Conservation (phyloP, 2,797 vertebrate genomes). For the Neopelma chrysocephalum region DNA sequence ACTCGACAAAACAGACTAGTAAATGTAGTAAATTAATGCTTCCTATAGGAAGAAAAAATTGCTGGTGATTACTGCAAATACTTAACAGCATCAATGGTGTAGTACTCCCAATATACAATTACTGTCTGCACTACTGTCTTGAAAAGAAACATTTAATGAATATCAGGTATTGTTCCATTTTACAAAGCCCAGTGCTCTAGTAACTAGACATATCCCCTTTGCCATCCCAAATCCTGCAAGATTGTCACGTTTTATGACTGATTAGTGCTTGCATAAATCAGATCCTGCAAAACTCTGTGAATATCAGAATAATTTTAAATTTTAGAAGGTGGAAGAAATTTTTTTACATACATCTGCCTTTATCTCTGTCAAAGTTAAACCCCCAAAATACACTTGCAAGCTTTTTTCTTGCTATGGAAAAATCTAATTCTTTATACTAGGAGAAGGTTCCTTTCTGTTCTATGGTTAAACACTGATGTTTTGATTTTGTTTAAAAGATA, state of each 20-base stretch:
- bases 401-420: not conserved
- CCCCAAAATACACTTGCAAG: not conserved
- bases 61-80: not conserved
- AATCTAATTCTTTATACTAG: not conserved
- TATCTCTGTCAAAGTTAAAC: not conserved
- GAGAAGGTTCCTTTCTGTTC: not conserved
- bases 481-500: not conserved
- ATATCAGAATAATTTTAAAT: not conserved
- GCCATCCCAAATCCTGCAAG: not conserved
- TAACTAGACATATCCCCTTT: not conserved
- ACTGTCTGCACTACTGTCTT: not conserved
- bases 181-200: not conserved
- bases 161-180: not conserved
- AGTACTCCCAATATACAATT: not conserved
- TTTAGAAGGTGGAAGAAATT: not conserved
- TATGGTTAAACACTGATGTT: not conserved
- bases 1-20: not conserved
- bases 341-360: not conserved
- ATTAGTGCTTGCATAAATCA: not conserved
- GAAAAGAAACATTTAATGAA: not conserved
- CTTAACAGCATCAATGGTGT: not conserved
- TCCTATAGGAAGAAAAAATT: not conserved
- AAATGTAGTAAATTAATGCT: not conserved
- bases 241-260: not conserved
- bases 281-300: not conserved